Evolutionary conservation across 2,797 vertebrate genomes (phyloP).

Genomic region (Gallinago stenura): DNA sequence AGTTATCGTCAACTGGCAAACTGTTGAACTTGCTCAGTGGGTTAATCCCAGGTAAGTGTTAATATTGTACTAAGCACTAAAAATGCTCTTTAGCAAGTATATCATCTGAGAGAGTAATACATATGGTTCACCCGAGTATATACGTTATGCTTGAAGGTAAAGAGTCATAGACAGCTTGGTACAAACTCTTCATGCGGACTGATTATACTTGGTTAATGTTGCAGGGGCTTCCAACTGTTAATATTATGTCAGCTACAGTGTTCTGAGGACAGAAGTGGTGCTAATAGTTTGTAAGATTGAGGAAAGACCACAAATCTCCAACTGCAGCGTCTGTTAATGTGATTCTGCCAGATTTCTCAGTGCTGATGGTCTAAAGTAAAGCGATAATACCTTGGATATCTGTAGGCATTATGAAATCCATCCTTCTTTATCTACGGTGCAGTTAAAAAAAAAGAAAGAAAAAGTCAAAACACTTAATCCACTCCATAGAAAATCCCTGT

Average conservation of each 20-base stretch:
- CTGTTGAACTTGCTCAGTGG: slow-evolving; percentile 44
- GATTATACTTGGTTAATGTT: slow-evolving; percentile 71
- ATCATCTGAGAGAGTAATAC: slow-evolving; percentile 70
- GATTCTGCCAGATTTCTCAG: slow-evolving; percentile 61
- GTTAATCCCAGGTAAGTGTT: slow-evolving; percentile 53
- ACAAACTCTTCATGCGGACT: slow-evolving; percentile 76
- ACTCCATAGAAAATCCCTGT: slow-evolving; percentile 59
- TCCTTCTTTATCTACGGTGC: slow-evolving; percentile 40
- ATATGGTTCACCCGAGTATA: slow-evolving; percentile 58
- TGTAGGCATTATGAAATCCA: slow-evolving; percentile 48
- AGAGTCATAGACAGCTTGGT: slow-evolving; percentile 71
- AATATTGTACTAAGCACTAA: slow-evolving; percentile 63
- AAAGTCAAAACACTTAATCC: slow-evolving; percentile 56
- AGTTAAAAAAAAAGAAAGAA: slow-evolving; percentile 38
- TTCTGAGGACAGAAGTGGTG: slow-evolving; percentile 57
- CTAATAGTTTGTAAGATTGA: slow-evolving; percentile 40
- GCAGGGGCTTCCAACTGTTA: slow-evolving; percentile 51
- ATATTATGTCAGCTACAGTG: slow-evolving; percentile 12
- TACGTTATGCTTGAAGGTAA: slow-evolving; percentile 63
- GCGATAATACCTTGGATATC: slow-evolving; percentile 41
- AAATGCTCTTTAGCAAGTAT: slow-evolving; percentile 68
- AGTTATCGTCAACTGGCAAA: slow-evolving; percentile 53
- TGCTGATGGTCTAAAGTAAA: slow-evolving; percentile 46
- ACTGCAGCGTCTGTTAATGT: slow-evolving; percentile 19
- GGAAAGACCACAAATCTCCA: slow-evolving; percentile 57